These are phyloP conservation scores for Rhinogobius similis DNA, from an alignment of 2,113 vertebrate genomes.

Conservation along the genomic window DNA sequence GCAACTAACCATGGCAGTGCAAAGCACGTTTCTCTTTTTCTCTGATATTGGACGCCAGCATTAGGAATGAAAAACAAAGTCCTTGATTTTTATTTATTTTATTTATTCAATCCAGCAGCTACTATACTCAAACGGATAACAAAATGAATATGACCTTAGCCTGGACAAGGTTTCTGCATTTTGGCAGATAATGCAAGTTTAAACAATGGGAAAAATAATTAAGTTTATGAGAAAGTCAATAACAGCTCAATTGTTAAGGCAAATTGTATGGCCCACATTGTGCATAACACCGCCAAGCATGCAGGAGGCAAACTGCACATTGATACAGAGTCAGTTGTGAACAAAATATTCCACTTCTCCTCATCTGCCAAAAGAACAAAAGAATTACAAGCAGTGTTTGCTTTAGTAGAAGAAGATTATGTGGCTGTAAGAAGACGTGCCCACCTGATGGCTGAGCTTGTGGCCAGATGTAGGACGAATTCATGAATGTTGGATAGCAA, in stretches of 20 bases:
- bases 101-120: neutral
- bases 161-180: conserved; percentile 33
- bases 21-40: conserved; percentile 19
- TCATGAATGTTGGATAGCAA: conserved; percentile 4
- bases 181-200: conserved; percentile 44
- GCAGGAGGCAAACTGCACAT: neutral
- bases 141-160: conserved; percentile 17
- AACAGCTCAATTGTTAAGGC: conserved; percentile 22
- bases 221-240: conserved; percentile 26
- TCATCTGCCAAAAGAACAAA: neutral
- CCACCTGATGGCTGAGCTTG: neutral
- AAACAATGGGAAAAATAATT: conserved; percentile 35
- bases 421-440: neutral
- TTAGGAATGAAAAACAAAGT: conserved; percentile 12
- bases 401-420: conserved; percentile 16
- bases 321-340: neutral
- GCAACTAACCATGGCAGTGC: conserved; percentile 13
- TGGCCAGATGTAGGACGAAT: neutral
- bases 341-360: conserved; percentile 21
- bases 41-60: conserved; percentile 9
- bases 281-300: conserved; percentile 30
- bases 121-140: conserved; percentile 23
- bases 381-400: conserved; percentile 16
- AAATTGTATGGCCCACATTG: conserved; percentile 38
- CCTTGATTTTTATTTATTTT: conserved; percentile 17